These are phyloP conservation scores for Temnothorax curvispinosus DNA, from an alignment of 1,140 invertebrate genomes.

Conservation along the genomic window DNA sequence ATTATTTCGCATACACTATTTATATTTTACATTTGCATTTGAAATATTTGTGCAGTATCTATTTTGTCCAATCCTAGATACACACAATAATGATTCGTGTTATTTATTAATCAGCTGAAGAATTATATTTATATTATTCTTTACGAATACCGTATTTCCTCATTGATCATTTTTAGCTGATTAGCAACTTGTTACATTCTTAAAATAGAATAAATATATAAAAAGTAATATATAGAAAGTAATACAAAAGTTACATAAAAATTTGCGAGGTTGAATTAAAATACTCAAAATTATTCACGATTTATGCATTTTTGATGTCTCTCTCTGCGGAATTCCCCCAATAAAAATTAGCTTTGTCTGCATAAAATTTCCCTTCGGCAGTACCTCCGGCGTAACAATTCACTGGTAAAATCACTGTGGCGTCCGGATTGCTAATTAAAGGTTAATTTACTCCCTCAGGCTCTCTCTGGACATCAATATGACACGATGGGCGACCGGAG, in stretches of 20 bases:
- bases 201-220: not conserved
- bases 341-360: not conserved
- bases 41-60: not conserved
- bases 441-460: constrained; percentile 70
- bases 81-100: not conserved
- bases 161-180: not conserved
- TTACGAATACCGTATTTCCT: not conserved
- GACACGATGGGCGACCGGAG: constrained; percentile 81
- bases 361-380: not conserved
- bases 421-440: constrained; percentile 12
- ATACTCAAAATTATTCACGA: not conserved
- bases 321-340: not conserved
- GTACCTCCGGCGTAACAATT: not conserved
- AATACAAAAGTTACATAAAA: not conserved
- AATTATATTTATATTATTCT: not conserved
- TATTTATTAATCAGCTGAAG: not conserved
- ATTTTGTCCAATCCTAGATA: not conserved
- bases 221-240: not conserved
- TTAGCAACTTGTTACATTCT: not conserved
- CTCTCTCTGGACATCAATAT: constrained; percentile 83
- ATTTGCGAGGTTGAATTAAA: not conserved
- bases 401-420: not conserved
- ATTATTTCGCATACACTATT: not conserved
- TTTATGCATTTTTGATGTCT: not conserved
- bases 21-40: not conserved